A percentile compares a stretch with the other conserved stretches of the same genome.
Evolutionary conservation across 1,140 invertebrate genomes (phyloP).

Genomic region (Ladona fulva): DNA sequence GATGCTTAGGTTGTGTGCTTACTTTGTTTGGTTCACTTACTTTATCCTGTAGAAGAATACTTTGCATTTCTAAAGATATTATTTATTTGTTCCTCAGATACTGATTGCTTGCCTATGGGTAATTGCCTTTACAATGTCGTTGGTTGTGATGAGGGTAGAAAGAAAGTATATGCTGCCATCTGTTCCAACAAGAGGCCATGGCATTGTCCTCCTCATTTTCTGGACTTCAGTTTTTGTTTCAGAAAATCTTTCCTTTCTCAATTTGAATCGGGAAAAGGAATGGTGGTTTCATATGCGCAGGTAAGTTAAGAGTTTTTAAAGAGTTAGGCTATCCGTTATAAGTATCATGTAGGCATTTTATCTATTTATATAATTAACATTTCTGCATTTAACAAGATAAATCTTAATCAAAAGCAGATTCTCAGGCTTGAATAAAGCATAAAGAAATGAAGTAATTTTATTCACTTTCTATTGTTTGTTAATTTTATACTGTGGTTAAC

Average conservation of each 20-base stretch:
- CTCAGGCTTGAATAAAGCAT: too few species aligned
- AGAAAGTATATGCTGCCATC: slow-evolving; percentile 71
- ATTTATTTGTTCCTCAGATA: slow-evolving; percentile 45
- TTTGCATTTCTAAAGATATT: too few species aligned
- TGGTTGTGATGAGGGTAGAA: slow-evolving; percentile 69
- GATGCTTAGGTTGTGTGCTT: too few species aligned
- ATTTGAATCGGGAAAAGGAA: slow-evolving; percentile 58
- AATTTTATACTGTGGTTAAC: too few species aligned
- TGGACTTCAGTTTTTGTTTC: slow-evolving; percentile 79
- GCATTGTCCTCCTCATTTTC: slow-evolving; percentile 77
- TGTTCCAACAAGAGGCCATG: slow-evolving; percentile 80
- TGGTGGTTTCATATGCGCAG: slow-evolving; percentile 81
- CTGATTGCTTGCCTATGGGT: slow-evolving; percentile 52
- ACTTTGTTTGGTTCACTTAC: too few species aligned
- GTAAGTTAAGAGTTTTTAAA: slow-evolving; percentile 43
- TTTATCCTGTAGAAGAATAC: too few species aligned
- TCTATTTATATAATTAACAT: too few species aligned
- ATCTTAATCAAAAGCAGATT: too few species aligned
- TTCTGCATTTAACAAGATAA: too few species aligned
- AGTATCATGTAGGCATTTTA: too few species aligned
- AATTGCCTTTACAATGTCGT: slow-evolving; percentile 65
- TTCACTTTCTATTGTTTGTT: too few species aligned
- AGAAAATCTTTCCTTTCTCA: slow-evolving; percentile 84
- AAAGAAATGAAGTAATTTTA: too few species aligned
- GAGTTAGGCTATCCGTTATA: not conserved